Base-by-base conservation (phyloP, 2,113 vertebrate genomes). In the Phylloscopus trochilus region DNA sequence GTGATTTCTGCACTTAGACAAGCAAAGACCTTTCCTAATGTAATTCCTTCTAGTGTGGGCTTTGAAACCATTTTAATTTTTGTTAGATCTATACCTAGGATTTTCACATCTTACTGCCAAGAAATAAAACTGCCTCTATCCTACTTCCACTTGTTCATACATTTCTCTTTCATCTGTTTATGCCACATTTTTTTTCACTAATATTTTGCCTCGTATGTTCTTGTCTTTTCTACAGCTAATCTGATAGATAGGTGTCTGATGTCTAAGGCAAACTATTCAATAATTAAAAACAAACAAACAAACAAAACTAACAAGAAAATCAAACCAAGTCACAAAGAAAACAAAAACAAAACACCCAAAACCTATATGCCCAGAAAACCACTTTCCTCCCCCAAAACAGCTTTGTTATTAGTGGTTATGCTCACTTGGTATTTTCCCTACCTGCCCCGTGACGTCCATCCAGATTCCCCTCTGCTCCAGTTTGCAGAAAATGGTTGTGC, bases 361-460 rank as follows among this genome's bases (percentile, higher is more conserved):
- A 21, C 9, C 13, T 10, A 44, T 62, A 47, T 2, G 1, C 17
- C 5, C 39, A 78, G 24, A 70, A 84, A 56, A 3, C 1, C 28
- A 41, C 7, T 6, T 7, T 62, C 7, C 4, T 49, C 4, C 9
- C 15, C 3, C 0, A 20, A 53, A 83, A 1, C 2, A 39, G 1
- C 21, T 76, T 43, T 78, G 7, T 5, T 64, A 5, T 37, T 39
- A 59, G 8, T 58, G 23, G 5, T 63, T 63, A 8, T 67, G 27
- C 4, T 69, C 4, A 37, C 31, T 49, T 20, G 64, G 28, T 8
- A 30, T 37, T 95, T 20, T 78, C 16, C 14, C 15, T 67, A 31
- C 15, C 30, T 79, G 11, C 3, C 2, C 13, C 1, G 1, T 39
- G 20, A 17, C 0, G 0, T 46, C 31, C 31, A 69, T 31, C 6